Evolutionary conservation across 2,888 invertebrate species (phyloP), one percentile per base, ranked within the genome.

Genomic region (Orthonevra nobilis): DNA sequence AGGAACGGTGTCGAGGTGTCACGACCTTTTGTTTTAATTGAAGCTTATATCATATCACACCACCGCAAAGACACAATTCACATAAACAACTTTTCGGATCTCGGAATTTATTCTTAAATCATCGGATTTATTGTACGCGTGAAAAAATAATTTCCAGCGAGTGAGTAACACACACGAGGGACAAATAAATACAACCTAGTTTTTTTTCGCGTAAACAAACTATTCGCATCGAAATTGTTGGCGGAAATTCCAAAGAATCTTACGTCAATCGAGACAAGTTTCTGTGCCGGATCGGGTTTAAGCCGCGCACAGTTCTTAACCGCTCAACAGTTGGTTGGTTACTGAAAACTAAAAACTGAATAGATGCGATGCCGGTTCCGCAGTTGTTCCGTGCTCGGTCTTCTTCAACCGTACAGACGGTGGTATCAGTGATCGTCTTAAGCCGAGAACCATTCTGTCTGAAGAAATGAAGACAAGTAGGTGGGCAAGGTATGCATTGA

Each of bases 261-360:
- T 44, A 44, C 60, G 58, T 34, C 19, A 58, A 32, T 9, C 23
- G 36, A 15, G 60, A 32, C 23, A 44, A 44, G 34, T 44, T 44
- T 44, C 26, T 26, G 32, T n/a, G 10, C 10, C 3, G 5, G 5
- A 4, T 32, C 0, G 1, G 12, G 4, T 9, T 10, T n/a, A 32
- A 20, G 5, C 4, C 48, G n/a, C 26, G 28, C 4, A 28, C 12
- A 32, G 38, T 54, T 79, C 66, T 58, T 61, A 61, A 73, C 79
- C 61, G 73, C 66, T 68, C 79, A 79, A 79, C 79, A 79, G 79
- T 79, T 79, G 79, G 79, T 79, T 56, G 79, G 66, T 79, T 61
- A 68, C 60, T 79, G 79, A 73, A 64, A n/a, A n/a, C n/a, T n/a
- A n/a, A n/a, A n/a, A n/a, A n/a, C n/a, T n/a, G n/a, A n/a, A n/a